A percentile compares a stretch with the other conserved stretches of the same genome.
Evolutionary conservation across 1,140 invertebrate genomes (phyloP).

Genomic region (Himalopsyche phryganea): DNA sequence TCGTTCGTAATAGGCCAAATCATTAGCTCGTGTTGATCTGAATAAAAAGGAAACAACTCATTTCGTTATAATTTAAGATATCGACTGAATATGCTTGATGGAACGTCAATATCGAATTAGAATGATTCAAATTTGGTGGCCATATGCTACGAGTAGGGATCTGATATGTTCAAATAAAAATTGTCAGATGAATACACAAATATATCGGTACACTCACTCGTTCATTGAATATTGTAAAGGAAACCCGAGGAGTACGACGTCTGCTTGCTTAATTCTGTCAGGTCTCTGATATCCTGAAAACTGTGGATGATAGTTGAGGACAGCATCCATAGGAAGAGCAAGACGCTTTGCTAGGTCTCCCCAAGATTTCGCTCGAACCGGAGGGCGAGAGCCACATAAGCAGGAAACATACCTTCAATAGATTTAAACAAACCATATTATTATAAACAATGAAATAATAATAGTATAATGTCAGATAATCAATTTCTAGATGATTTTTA

Average conservation of each 20-base stretch:
- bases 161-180: too few species aligned
- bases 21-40: constrained; percentile 51
- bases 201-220: constrained; percentile 32
- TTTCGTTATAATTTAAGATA: too few species aligned
- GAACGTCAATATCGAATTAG: too few species aligned
- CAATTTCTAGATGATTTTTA: too few species aligned
- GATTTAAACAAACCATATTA: neutral
- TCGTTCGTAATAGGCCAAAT: constrained; percentile 52
- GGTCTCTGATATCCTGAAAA: constrained; percentile 47
- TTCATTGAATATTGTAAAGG: constrained; percentile 54
- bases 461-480: too few species aligned
- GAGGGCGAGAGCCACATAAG: constrained; percentile 45
- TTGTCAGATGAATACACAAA: neutral
- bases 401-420: constrained; percentile 46
- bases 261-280: constrained; percentile 55
- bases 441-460: neutral
- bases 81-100: too few species aligned
- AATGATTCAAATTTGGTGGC: too few species aligned
- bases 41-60: neutral
- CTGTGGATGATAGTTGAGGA: constrained; percentile 54
- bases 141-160: too few species aligned
- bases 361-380: constrained; percentile 44
- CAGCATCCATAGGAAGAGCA: constrained; percentile 46
- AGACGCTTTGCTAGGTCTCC: constrained; percentile 50
- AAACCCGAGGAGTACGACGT: constrained; percentile 53